Percentiles rank a stretch among this genome's conserved stretches.
phyloP scores from a whole-genome alignment of 1,140 invertebrate species.

The Plectrocnemia conspersa region DNA sequence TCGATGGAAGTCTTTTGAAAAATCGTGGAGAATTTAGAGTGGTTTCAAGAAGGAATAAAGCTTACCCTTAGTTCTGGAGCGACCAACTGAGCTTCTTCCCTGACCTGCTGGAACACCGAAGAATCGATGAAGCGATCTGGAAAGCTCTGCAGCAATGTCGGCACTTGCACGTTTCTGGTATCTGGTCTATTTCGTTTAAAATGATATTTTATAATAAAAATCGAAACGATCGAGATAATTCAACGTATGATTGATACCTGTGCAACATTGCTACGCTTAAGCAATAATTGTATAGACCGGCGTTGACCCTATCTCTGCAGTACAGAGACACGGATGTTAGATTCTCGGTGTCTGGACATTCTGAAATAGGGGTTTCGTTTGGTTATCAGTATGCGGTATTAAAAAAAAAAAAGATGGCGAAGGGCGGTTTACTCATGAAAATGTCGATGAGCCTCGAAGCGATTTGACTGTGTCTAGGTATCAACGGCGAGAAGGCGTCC shows the following conservation, averaged over 20 bases:
- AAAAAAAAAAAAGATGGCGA: neutral
- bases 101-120: slow-evolving; percentile 60
- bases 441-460: slow-evolving; percentile 50
- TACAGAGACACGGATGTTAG: slow-evolving; percentile 65
- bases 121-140: slow-evolving; percentile 75
- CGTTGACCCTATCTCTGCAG: slow-evolving; percentile 68
- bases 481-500: slow-evolving; percentile 54
- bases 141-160: slow-evolving; percentile 66
- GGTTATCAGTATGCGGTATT: neutral
- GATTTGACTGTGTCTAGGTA: slow-evolving; percentile 51
- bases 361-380: slow-evolving; percentile 41
- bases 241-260: slow-evolving; percentile 46
- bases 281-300: slow-evolving; percentile 72
- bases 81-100: slow-evolving; percentile 64
- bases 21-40: no score
- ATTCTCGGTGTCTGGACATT: slow-evolving; percentile 64
- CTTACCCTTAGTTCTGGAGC: slow-evolving; percentile 58
- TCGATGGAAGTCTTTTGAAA: no score
- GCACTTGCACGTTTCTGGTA: slow-evolving; percentile 64
- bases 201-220: slow-evolving; percentile 33
- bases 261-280: slow-evolving; percentile 70
- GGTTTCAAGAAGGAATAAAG: no score
- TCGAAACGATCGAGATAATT: neutral
- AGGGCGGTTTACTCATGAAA: slow-evolving; percentile 49
- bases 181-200: slow-evolving; percentile 49